Base-by-base conservation (phyloP, 37 sponge, comb jelly and placozoan species). In the Ephydatia muelleri region DNA sequence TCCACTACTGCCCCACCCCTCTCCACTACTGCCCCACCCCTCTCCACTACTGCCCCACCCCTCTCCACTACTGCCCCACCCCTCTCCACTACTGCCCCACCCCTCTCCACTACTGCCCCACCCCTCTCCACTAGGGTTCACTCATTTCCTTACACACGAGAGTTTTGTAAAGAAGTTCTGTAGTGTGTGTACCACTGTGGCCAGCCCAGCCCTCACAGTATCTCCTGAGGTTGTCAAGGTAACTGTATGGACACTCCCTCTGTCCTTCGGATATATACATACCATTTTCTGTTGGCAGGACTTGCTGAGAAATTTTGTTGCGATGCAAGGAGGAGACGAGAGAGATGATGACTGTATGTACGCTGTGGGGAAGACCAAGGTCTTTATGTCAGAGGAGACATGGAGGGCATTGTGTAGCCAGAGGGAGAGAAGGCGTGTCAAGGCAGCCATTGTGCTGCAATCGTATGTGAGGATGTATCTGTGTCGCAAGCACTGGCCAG, bases 321-420 rank as follows among this genome's bases (percentile, higher is more conserved):
- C 37, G 0, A 35, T 88, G 34, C 65, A 35, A 25, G 23, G 79
- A 9, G 83, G 74, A 3, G 16, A 75, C 14, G 88, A 85, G 27
- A 49, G 81, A 5, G 35, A 84, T 11, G 89, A 92, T 22, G 90
- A 57, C 16, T 16, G 89, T 2, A 65, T 70, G 83, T 93, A 79
- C 65, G 83, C 84, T 33, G 66, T 89, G 0, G 93, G 93, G 13
- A 82, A 77, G 26, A 85, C 73, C 12, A 85, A 92, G 73, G 80
- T 92, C 28, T 88, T 92, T 57, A 66, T 88, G 22, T 14, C 90
- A 49, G 93, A 88, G 57, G 93, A 93, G 76, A 64, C 89, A 1
- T 27, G 31, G 19, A 86, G 86, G 79, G 28, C 5, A 25, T 65
- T 93, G 28, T 84, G 86, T 71, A 19, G 27, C 6, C 36, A 83